A percentile compares a stretch with the other conserved stretches of the same genome.
Conservation (phyloP, 2,888 invertebrate genomes). For the Acleris cristana region DNA sequence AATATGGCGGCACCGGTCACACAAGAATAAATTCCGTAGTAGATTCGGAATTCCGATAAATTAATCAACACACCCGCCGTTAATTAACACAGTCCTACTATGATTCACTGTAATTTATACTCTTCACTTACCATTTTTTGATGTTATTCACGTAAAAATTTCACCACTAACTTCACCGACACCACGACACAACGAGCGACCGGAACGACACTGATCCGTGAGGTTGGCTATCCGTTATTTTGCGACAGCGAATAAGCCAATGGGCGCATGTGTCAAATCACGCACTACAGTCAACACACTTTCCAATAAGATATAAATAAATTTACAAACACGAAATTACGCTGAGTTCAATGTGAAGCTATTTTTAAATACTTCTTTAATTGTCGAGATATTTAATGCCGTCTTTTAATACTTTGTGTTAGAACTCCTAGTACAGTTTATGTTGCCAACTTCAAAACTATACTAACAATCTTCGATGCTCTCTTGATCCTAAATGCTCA, state of each 20-base stretch:
- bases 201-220: slow-evolving; percentile 80
- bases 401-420: slow-evolving; percentile 1
- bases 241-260: slow-evolving; percentile 77
- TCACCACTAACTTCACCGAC: slow-evolving; percentile 80
- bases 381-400: slow-evolving; percentile 5
- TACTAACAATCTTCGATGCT: slow-evolving; percentile 51
- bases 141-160: slow-evolving; percentile 82
- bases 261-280: slow-evolving; percentile 82
- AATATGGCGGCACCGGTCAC: slow-evolving; percentile 83
- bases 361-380: slow-evolving; percentile 16
- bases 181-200: slow-evolving; percentile 81
- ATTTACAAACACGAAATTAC: slow-evolving; percentile 14
- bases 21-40: slow-evolving; percentile 59
- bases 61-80: slow-evolving; percentile 52
- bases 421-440: slow-evolving; percentile 42
- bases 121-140: slow-evolving; percentile 83
- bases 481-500: slow-evolving; percentile 23
- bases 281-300: slow-evolving; percentile 59
- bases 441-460: slow-evolving; percentile 62
- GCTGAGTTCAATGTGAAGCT: slow-evolving; percentile 1
- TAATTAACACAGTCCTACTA: slow-evolving; percentile 61
- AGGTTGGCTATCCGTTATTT: slow-evolving; percentile 75
- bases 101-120: slow-evolving; percentile 69
- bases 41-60: slow-evolving; percentile 57
- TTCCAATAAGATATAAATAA: slow-evolving; percentile 46